Percentiles rank a stretch among this genome's conserved stretches.
phyloP scores from a whole-genome alignment of 1,140 invertebrate genomes.

The Plodia interpunctella region DNA sequence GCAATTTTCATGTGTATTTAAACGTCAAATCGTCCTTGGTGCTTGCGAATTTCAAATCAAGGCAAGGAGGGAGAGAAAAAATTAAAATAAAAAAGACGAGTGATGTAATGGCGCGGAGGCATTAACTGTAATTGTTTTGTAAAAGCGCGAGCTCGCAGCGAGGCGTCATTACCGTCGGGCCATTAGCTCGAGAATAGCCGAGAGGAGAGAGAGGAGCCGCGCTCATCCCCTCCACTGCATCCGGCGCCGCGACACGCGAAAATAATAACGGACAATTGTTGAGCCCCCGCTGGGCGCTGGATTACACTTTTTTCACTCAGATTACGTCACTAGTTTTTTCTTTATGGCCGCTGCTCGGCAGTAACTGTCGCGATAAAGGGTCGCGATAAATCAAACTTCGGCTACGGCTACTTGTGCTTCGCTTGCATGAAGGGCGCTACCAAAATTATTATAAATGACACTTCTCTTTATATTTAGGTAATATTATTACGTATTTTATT shows the following conservation, averaged over 20 bases:
- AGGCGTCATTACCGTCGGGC: slow-evolving; percentile 11
- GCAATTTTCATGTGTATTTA: slow-evolving; percentile 13
- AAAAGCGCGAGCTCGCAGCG: slow-evolving; percentile 6
- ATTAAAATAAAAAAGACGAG: slow-evolving; percentile 14
- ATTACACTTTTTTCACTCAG: slow-evolving; percentile 6
- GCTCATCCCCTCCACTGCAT: slow-evolving; percentile 4
- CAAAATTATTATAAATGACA: background rate
- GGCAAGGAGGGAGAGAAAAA: slow-evolving; percentile 4
- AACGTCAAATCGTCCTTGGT: background rate
- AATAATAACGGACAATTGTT: slow-evolving; percentile 4
- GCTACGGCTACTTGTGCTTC: background rate
- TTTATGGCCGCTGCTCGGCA: background rate
- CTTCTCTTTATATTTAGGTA: background rate
- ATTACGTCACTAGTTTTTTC: slow-evolving; percentile 3
- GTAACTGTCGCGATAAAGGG: slow-evolving; percentile 1
- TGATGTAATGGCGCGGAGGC: slow-evolving; percentile 12
- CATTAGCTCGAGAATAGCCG: slow-evolving; percentile 8
- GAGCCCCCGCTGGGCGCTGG: slow-evolving; percentile 2
- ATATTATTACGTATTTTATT: too few species aligned
- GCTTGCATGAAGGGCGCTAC: background rate
- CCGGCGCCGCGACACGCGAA: background rate
- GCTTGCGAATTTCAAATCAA: background rate
- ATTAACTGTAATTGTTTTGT: slow-evolving; percentile 18
- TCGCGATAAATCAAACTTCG: background rate
- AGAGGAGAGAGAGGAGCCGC: background rate